Base-by-base conservation (phyloP, 2,113 vertebrate genomes). In the Callipepla californica region DNA sequence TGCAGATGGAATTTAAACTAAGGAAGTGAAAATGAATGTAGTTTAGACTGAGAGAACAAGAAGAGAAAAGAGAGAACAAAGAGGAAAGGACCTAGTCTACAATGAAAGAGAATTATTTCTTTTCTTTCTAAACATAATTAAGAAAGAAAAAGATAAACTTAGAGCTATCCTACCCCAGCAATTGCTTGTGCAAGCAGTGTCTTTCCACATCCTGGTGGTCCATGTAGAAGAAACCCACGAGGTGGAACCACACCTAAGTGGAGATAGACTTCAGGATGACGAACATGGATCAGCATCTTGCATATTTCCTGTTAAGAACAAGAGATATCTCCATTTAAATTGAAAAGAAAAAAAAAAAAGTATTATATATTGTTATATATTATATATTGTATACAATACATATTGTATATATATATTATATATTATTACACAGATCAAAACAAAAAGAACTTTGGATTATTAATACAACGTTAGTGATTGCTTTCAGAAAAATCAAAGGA, bases 141-240 rank as follows among this genome's bases (percentile, higher is more conserved):
- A 67, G 63, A 63, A 19, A 70, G 42, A 70, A 76, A 63, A 76
- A 80, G 76, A 7, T 66, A 69, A 66, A 28, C 26, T 9, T 55
- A 67, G 86, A 62, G 55, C 62, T 53, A 26, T 28, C 98, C 98
- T 90, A 99, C 99, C 97, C 99, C 99, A 48, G 99, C 99, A 93
- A 99, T 98, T 17, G 99, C 99, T 72, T 99, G 98, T 11, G 99
- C 99, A 57, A 99, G 97, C 40, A 99, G 97, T 0, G 99, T 99
- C 96, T 99, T 99, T 40, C 99, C 99, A 90, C 99, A 99, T 36
- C 99, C 99, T 1, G 99, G 99, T 1, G 99, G 99, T 1, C 99
- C 99, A 1, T 99, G 99, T 4, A 99, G 96, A 19, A 99, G 99
- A 85, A 99, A 99, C 9, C 99, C 99, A 0, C 98, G 97, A 1